Conservation (phyloP, 2,113 vertebrate genomes). For the Puma concolor region DNA sequence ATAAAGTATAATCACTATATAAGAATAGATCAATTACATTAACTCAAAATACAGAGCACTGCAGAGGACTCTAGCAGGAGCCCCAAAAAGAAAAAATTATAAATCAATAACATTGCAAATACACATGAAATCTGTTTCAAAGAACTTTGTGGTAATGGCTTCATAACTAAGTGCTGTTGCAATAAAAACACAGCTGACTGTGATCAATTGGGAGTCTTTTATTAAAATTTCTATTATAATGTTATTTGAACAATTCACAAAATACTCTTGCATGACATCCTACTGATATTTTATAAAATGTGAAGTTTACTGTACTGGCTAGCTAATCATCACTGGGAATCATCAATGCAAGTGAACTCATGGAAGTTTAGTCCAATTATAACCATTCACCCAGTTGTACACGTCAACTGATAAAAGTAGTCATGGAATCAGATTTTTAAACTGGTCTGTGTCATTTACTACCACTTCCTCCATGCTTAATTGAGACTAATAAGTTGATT, state of each 20-base stretch:
- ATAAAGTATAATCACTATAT: conserved; percentile 61
- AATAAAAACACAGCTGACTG: conserved; percentile 38
- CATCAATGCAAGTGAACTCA: background rate
- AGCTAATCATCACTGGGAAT: conserved; percentile 7
- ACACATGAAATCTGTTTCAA: conserved; percentile 45
- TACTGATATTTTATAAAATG: conserved; percentile 38
- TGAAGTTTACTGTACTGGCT: background rate
- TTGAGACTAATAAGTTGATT: background rate
- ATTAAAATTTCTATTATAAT: conserved; percentile 47
- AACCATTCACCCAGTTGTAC: background rate
- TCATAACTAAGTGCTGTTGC: conserved; percentile 49
- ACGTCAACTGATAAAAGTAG: background rate
- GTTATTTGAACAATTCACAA: conserved; percentile 60
- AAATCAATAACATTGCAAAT: conserved; percentile 37
- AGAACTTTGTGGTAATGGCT: conserved; percentile 24
- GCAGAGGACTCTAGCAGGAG: background rate
- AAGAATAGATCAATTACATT: conserved; percentile 52
- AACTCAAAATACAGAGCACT: conserved; percentile 26
- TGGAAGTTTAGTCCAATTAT: background rate
- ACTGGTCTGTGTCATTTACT: background rate
- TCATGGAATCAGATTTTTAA: background rate
- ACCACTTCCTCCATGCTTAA: background rate
- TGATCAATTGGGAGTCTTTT: conserved; percentile 53
- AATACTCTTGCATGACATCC: conserved; percentile 2
- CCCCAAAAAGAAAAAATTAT: conserved; percentile 23